A percentile compares a stretch with the other conserved stretches of the same genome.
Evolutionary conservation across 2,888 invertebrate genomes (phyloP).

Genomic region (Sarcophaga carnaria): DNA sequence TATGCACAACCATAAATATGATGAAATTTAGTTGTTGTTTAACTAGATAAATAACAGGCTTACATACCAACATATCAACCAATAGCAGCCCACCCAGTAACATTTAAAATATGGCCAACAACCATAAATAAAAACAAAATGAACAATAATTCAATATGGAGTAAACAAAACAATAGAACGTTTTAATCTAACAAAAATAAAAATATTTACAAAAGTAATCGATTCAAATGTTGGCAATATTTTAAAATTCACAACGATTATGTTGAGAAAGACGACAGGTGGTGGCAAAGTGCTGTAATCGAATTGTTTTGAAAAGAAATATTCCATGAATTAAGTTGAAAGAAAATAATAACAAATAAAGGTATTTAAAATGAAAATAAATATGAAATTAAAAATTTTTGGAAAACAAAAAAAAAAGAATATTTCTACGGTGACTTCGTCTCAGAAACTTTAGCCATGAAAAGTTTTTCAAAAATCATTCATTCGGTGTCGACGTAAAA

Average conservation of each 20-base stretch:
- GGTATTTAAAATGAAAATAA: not conserved
- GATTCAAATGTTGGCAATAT: not conserved
- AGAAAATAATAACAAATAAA: not conserved
- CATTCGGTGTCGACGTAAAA: too few species aligned
- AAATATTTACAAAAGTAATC: constrained; percentile 1
- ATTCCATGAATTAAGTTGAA: not conserved
- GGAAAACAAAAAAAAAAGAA: too few species aligned
- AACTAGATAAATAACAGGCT: constrained; percentile 56
- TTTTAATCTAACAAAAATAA: not conserved
- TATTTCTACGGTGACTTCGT: too few species aligned
- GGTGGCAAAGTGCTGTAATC: too few species aligned
- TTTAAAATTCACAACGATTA: too few species aligned
- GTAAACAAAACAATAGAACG: not conserved
- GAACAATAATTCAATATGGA: not conserved
- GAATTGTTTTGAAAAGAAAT: not conserved
- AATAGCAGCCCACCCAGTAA: not conserved
- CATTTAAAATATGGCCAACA: constrained; percentile 5
- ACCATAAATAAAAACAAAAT: constrained; percentile 30
- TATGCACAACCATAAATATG: constrained; percentile 15
- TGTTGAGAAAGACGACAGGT: too few species aligned
- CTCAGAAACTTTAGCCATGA: too few species aligned
- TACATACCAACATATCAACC: not conserved
- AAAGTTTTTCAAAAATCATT: too few species aligned
- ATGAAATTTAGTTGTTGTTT: constrained; percentile 40
- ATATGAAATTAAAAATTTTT: too few species aligned